These are phyloP conservation scores for Trilocha varians DNA, from an alignment of 2,888 invertebrate genomes.

Conservation along the genomic window DNA sequence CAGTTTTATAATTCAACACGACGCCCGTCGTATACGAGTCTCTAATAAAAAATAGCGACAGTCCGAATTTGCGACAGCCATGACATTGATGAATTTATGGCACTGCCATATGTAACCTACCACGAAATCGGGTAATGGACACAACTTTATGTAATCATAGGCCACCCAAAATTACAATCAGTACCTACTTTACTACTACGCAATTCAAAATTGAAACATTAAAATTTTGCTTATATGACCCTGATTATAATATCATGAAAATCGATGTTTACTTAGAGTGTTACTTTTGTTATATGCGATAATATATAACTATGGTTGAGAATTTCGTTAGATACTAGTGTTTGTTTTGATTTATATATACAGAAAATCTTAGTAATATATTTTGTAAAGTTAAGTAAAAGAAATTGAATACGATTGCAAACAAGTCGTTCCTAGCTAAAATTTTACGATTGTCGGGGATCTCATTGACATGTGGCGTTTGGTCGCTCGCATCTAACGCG, in stretches of 20 bases:
- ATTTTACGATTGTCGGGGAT: slow-evolving; percentile 10
- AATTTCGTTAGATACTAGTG: too few relatives aligned
- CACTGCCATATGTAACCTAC: slow-evolving; percentile 8
- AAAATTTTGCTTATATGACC: too few relatives aligned
- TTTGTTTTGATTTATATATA: too few relatives aligned
- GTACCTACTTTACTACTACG: not conserved
- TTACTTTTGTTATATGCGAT: too few relatives aligned
- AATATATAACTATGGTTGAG: too few relatives aligned
- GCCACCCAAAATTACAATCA: not conserved
- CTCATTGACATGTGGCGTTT: slow-evolving; percentile 29
- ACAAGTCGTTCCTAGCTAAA: slow-evolving; percentile 20
- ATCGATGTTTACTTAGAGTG: too few relatives aligned
- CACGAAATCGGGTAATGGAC: not conserved
- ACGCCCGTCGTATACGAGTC: not conserved
- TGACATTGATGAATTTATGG: slow-evolving; percentile 54
- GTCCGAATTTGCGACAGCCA: slow-evolving; percentile 23
- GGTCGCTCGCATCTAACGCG: slow-evolving; percentile 24
- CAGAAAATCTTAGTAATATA: too few relatives aligned
- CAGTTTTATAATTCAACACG: not conserved
- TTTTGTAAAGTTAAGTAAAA: not conserved
- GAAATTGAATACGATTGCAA: not conserved
- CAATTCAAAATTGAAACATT: too few relatives aligned
- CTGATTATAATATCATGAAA: too few relatives aligned
- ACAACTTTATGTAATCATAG: not conserved
- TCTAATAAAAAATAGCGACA: slow-evolving; percentile 34